These are phyloP conservation scores for Nothoprocta pentlandii DNA, from an alignment of 2,113 vertebrate genomes.

Conservation along the genomic window DNA sequence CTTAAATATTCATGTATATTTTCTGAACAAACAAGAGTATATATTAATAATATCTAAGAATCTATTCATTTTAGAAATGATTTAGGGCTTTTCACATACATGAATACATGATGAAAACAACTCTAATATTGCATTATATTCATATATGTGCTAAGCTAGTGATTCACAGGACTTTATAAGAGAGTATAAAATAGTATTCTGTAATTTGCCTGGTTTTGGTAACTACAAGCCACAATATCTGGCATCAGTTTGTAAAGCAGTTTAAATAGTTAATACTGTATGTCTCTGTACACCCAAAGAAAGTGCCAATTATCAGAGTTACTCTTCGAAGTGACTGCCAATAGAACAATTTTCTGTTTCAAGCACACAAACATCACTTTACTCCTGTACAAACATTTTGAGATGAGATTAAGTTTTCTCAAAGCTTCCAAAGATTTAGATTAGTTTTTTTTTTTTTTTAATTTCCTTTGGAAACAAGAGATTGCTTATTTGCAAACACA, in stretches of 20 bases:
- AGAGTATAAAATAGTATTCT: neutral
- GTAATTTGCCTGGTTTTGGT: neutral
- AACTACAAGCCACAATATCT: neutral
- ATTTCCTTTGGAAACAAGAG: neutral
- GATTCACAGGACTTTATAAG: neutral
- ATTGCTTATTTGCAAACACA: neutral
- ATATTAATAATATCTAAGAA: neutral
- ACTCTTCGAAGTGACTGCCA: neutral
- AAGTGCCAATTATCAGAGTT: neutral
- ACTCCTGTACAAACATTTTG: neutral
- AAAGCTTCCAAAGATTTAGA: neutral
- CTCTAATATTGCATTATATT: neutral
- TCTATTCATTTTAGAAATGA: neutral
- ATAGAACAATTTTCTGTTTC: neutral
- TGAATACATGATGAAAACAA: neutral
- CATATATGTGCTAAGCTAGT: neutral
- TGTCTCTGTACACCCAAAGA: neutral
- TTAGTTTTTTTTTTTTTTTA: neutral
- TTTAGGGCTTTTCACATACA: neutral
- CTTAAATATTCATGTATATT: neutral
- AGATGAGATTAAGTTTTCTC: neutral
- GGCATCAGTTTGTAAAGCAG: neutral
- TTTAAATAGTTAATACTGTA: neutral
- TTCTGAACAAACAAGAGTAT: neutral
- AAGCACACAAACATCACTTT: neutral